These are phyloP conservation scores for Drosophila virilis DNA, from an alignment of 1,140 invertebrate species.

Conservation along the genomic window DNA sequence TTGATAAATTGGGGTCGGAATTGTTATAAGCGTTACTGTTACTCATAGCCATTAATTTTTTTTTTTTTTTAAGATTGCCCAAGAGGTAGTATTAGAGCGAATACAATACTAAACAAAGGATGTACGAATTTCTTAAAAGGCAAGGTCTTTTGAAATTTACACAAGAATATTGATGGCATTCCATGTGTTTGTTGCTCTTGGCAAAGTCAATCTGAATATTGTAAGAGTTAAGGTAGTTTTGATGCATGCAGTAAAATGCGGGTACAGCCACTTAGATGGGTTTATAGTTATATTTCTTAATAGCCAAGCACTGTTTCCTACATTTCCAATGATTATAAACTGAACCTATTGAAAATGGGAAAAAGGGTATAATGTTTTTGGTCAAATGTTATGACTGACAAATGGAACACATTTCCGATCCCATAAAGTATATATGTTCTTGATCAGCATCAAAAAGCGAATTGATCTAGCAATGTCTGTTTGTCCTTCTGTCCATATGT, in stretches of 20 bases:
- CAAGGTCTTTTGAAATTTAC: not conserved
- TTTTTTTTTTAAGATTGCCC: slow-evolving; percentile 17
- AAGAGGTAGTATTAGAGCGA: not conserved
- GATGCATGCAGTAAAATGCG: not conserved
- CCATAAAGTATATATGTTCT: no score
- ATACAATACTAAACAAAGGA: slow-evolving; percentile 11
- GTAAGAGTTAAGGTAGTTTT: not conserved
- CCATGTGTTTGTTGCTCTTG: slow-evolving; percentile 19
- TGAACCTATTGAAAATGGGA: no score
- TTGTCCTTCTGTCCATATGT: no score
- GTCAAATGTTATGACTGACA: no score
- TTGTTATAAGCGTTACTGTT: slow-evolving; percentile 78
- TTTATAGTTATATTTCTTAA: no score
- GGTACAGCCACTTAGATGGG: no score
- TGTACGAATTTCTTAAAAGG: not conserved
- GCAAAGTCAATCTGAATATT: slow-evolving; percentile 21
- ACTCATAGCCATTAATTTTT: slow-evolving; percentile 72
- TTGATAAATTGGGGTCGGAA: slow-evolving; percentile 82
- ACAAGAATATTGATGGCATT: slow-evolving; percentile 19
- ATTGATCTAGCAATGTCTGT: no score
- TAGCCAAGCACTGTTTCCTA: no score
- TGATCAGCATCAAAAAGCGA: no score
- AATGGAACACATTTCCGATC: no score
- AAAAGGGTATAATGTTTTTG: no score
- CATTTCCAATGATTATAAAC: no score